phyloP scores from a whole-genome alignment of 2,888 invertebrate genomes.

The Steromphala cineraria region DNA sequence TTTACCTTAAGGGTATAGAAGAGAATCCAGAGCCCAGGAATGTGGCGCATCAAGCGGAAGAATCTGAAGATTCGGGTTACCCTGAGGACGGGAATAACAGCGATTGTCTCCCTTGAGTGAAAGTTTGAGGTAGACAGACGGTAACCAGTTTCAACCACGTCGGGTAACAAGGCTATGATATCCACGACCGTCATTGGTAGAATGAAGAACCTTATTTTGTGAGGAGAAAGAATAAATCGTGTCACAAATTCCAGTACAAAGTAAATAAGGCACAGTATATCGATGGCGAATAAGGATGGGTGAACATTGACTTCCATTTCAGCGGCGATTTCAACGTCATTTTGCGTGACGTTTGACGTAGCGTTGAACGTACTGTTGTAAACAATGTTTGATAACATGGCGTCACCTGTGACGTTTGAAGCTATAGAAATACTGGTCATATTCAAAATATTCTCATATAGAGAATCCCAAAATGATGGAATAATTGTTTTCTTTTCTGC shows the following conservation, averaged over 20 bases:
- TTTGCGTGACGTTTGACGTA: neutral
- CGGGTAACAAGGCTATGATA: slow-evolving; percentile 45
- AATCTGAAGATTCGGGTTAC: slow-evolving; percentile 49
- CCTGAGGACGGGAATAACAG: slow-evolving; percentile 37
- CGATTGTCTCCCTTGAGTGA: slow-evolving; percentile 15
- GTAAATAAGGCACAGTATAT: slow-evolving; percentile 45
- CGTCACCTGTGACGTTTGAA: neutral
- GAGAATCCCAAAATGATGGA: neutral
- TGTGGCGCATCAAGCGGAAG: slow-evolving; percentile 50
- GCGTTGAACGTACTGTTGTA: neutral
- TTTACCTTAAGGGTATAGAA: slow-evolving; percentile 55
- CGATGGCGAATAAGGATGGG: slow-evolving; percentile 45
- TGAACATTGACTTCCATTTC: slow-evolving; percentile 18
- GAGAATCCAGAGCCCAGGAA: slow-evolving; percentile 56
- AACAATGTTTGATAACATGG: too few species aligned
- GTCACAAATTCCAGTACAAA: slow-evolving; percentile 52
- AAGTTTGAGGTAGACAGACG: neutral
- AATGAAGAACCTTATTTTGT: slow-evolving; percentile 37
- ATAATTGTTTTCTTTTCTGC: neutral
- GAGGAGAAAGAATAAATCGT: slow-evolving; percentile 42
- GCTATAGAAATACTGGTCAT: neutral
- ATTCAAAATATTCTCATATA: neutral
- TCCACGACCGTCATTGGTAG: slow-evolving; percentile 47
- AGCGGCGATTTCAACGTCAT: neutral
- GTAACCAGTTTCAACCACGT: slow-evolving; percentile 31